These are phyloP conservation scores for Schizothorax lantsangensis DNA, from an alignment of 2,797 vertebrate species.

Conservation along the genomic window DNA sequence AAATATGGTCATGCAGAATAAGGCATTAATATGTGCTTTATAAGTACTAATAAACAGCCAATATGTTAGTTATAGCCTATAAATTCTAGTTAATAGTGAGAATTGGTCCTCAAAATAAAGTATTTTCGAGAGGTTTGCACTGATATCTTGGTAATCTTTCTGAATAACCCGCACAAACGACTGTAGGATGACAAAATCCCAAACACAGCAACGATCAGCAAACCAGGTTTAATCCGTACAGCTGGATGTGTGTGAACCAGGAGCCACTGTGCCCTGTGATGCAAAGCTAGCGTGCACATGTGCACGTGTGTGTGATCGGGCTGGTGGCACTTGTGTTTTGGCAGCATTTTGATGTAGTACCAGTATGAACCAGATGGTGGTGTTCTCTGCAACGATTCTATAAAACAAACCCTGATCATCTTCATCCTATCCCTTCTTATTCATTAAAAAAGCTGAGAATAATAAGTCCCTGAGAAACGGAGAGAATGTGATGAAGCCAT, in stretches of 20 bases:
- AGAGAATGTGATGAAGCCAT: constrained; percentile 84
- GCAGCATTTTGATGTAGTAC: constrained; percentile 71
- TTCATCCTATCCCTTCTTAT: constrained; percentile 75
- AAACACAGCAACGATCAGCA: not conserved
- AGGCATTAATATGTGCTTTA: not conserved
- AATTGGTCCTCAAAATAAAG: not conserved
- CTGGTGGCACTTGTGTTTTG: constrained; percentile 4
- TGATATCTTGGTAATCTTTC: not conserved
- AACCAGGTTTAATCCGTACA: not conserved
- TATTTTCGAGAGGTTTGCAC: not conserved
- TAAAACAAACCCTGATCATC: constrained; percentile 75
- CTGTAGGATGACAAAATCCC: not conserved
- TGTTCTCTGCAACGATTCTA: constrained; percentile 80
- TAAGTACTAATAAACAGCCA: not conserved
- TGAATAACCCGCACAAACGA: not conserved
- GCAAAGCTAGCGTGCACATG: not conserved
- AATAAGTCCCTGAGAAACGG: constrained; percentile 87
- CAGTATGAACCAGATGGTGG: constrained; percentile 78
- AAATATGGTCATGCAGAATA: not conserved
- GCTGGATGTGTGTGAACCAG: not conserved
- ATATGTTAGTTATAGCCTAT: not conserved
- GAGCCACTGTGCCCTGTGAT: not conserved
- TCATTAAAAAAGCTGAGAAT: constrained; percentile 85
- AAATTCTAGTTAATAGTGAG: not conserved
- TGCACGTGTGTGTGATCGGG: not conserved